Evolutionary conservation across 2,113 vertebrate genomes (phyloP), one percentile per base, ranked within the genome.

Genomic region (Ancistrus triradiatus): DNA sequence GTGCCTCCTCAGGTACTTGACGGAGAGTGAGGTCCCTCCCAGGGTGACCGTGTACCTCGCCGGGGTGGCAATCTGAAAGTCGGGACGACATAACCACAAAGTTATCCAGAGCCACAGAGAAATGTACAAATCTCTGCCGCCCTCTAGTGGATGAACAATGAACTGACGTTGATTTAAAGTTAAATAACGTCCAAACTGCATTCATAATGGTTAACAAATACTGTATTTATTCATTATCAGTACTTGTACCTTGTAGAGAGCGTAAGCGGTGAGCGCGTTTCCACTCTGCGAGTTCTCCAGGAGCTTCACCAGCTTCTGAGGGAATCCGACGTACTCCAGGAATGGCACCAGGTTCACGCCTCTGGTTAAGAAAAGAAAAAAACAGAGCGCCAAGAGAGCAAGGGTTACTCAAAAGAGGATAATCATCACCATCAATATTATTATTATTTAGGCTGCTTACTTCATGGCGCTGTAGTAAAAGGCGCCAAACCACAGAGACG

Each of bases 401-500:
- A 28, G n/a, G 5, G 21, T 31, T 4, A 31, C 27, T 31, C 47
- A 38, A 19, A 62, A 35, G 1, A 4, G 18, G 7, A 51, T 7
- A 31, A 21, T 31, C 27, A 31, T 4, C 27, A 31, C n/a, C n/a
- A n/a, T n/a, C n/a, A n/a, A n/a, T n/a, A n/a, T n/a, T n/a, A n/a
- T n/a, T n/a, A n/a, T n/a, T n/a, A n/a, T n/a, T n/a, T n/a, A n/a
- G n/a, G n/a, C n/a, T 18, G 65, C 95, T 95, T 88, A 98, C 96
- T 95, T 91, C 84, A 95, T 91, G 72, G 93, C 91, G 81, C 93
- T 93, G 58, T 98, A 98, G 75, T 98, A 99, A 86, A 98, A 99
- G 14, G 89, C 82, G 72, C 95, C 91, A 76, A 98, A 93, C 94
- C 95, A 99, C 38, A 95, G 25, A 6, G 88, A 87, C 65, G 95